Conservation (phyloP, 2,888 invertebrate species). For the Nasonovia ribisnigri region DNA sequence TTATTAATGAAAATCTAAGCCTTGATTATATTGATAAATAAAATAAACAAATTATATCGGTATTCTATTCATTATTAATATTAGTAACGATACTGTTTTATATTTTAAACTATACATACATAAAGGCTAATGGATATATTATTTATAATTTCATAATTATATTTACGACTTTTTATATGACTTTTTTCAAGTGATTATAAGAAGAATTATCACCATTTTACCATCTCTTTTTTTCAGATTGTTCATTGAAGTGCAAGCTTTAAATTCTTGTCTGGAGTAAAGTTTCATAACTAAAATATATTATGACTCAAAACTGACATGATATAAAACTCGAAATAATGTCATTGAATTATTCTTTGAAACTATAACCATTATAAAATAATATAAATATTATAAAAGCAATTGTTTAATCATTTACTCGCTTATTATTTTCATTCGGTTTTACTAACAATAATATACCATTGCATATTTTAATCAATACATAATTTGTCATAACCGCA, state of each 20-base stretch:
- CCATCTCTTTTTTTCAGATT: not conserved
- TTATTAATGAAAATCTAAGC: not conserved
- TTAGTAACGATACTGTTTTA: not conserved
- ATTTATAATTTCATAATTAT: not conserved
- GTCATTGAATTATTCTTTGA: not conserved
- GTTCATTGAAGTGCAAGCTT: not conserved
- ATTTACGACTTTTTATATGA: not conserved
- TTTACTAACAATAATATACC: not conserved
- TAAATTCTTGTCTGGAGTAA: not conserved
- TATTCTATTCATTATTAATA: not conserved
- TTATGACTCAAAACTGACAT: conserved; percentile 26
- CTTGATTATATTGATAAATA: not conserved
- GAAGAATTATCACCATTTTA: not conserved
- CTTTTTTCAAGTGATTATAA: not conserved
- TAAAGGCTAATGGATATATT: not conserved
- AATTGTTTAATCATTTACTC: not conserved
- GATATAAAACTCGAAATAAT: not conserved
- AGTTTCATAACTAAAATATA: conserved; percentile 17
- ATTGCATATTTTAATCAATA: not conserved
- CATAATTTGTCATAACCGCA: not conserved
- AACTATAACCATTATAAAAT: not conserved
- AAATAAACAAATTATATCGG: not conserved
- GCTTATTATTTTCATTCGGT: not conserved
- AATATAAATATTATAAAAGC: not conserved
- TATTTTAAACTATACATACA: not conserved